Percentiles rank a stretch among this genome's conserved stretches.
phyloP scores from a whole-genome alignment of 2,113 vertebrate species.

The Colius striatus region DNA sequence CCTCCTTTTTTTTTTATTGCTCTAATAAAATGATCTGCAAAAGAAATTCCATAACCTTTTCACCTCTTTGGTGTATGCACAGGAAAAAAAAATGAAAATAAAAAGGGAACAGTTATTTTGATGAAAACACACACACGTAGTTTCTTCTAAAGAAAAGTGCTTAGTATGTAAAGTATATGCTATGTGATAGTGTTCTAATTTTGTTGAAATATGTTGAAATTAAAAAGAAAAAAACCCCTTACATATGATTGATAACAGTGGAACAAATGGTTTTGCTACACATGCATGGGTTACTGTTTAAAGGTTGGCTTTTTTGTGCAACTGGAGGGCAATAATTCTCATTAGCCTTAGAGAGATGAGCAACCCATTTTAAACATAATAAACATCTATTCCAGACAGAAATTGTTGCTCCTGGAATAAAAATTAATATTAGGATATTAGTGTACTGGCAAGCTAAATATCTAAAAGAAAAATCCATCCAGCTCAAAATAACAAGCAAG shows the following conservation, averaged over 20 bases:
- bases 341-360: background rate
- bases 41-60: background rate
- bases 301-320: background rate
- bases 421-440: background rate
- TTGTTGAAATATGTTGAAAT: background rate
- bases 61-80: background rate
- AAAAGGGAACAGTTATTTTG: background rate
- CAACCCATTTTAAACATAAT: background rate
- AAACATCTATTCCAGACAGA: background rate
- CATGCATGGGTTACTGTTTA: background rate
- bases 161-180: background rate
- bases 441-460: background rate
- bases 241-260: background rate
- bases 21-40: background rate
- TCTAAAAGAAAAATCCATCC: slow-evolving; percentile 1
- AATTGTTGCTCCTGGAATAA: background rate
- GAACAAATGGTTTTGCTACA: background rate
- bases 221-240: background rate
- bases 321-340: slow-evolving; percentile 7
- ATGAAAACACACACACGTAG: background rate
- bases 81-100: background rate
- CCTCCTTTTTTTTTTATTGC: background rate
- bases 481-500: background rate
- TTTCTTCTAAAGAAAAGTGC: background rate
- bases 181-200: background rate